A percentile compares a stretch with the other conserved stretches of the same genome.
phyloP scores from a whole-genome alignment of 2,113 vertebrate genomes.

The Rhea pennata region DNA sequence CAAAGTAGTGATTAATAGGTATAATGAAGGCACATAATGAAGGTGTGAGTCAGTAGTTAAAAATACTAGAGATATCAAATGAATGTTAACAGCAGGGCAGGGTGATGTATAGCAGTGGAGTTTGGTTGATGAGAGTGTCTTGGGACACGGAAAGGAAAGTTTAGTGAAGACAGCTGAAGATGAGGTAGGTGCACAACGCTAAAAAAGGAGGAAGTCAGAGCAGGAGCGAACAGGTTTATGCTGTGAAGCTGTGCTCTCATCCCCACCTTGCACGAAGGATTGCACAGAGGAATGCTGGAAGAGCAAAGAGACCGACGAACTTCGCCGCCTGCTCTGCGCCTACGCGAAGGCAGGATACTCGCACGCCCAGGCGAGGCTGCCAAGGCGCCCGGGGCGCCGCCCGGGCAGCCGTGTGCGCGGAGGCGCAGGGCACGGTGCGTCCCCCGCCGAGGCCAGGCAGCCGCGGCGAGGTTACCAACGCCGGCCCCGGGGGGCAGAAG shows the following conservation, averaged over 20 bases:
- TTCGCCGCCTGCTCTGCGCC: neutral
- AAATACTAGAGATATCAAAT: neutral
- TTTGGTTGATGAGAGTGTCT: neutral
- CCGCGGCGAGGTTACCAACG: neutral
- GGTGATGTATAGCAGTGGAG: neutral
- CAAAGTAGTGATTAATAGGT: neutral
- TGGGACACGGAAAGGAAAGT: neutral
- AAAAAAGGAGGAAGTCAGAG: neutral
- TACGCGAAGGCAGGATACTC: fast-evolving
- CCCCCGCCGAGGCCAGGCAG: too few species aligned
- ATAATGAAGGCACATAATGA: neutral
- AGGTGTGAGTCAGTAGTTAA: neutral
- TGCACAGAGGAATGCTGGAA: fast-evolving
- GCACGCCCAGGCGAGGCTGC: fast-evolving
- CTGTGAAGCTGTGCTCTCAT: neutral
- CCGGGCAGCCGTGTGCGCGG: too few species aligned
- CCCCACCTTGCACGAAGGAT: neutral
- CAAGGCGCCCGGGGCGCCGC: too few species aligned
- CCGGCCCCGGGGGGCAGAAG: neutral
- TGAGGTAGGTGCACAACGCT: neutral
- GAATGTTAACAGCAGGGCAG: neutral
- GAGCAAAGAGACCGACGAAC: neutral
- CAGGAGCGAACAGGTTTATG: fast-evolving
- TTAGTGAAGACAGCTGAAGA: neutral
- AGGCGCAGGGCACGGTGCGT: too few species aligned